Evolutionary conservation across 2,113 vertebrate species (phyloP), one percentile per base, ranked within the genome.

Genomic region (Nibea coibor): DNA sequence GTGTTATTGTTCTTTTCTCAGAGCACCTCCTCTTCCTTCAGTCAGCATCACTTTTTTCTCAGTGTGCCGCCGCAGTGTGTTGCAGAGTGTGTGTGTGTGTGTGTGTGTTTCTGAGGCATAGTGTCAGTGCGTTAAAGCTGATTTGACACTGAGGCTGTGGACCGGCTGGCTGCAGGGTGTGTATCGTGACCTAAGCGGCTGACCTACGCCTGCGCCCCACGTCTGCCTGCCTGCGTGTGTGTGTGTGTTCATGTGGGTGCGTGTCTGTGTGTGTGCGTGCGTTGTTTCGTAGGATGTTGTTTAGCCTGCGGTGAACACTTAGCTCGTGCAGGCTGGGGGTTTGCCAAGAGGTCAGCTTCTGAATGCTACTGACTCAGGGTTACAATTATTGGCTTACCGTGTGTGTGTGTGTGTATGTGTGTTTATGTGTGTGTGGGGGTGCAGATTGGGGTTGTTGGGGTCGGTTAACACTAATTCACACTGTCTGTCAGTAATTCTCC

Each of bases 331-430:
- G 84, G 83, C 73, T 86, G 78, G 64, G 77, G 85, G 67, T 90
- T 88, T 82, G 86, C 91, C 86, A 86, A 77, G 71, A 86, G 91
- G 89, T 93, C 85, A 91, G 84, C 35, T 45, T 87, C 82, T 89
- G 89, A 85, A 88, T 81, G 53, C 65, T 78, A 74, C 85, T 76
- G 78, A 89, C 85, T 92, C 83, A 81, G 81, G 87, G 85, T 88
- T 83, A 90, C 87, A 89, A 82, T 91, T 88, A 88, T 86, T 86
- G 73, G 42, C 84, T 79, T 75, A 70, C 51, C 16, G 35, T 87
- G 63, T 86, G 31, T 80, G 48, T 82, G 56, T 68, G 31, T 47
- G 14, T 78, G 2, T 70, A 12, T 73, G 22, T 69, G 15, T 45
- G 20, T 63, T 57, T 58, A 22, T 54, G 48, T 79, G 79, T 72